phyloP scores from a whole-genome alignment of 2,888 invertebrate species.

The Mayetiola destructor region DNA sequence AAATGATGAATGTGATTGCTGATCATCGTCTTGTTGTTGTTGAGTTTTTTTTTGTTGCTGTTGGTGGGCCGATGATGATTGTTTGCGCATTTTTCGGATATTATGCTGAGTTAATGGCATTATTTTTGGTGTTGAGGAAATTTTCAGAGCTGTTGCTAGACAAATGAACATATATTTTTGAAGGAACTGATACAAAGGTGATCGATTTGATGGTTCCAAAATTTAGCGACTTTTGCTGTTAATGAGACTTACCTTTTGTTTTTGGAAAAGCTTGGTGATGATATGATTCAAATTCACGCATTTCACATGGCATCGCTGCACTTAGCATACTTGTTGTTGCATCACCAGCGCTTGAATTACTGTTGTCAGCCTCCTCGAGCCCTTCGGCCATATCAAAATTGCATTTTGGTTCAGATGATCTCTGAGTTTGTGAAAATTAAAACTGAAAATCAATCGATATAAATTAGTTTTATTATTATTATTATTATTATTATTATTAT shows the following conservation, averaged over 20 bases:
- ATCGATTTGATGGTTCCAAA: no score
- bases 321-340: conserved; percentile 31
- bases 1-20: conserved; percentile 20
- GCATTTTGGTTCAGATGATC: conserved; percentile 51
- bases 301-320: conserved; percentile 35
- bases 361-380: conserved; percentile 40
- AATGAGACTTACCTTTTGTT: background rate
- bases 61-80: conserved; percentile 14
- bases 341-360: conserved; percentile 20
- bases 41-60: conserved; percentile 18
- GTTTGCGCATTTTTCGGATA: background rate
- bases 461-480: no score
- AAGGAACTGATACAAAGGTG: no score
- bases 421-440: no score
- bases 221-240: no score
- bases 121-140: conserved; percentile 10
- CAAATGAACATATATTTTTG: no score
- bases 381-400: conserved; percentile 63
- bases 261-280: conserved; percentile 3
- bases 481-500: no score
- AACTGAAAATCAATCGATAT: no score
- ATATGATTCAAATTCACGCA: conserved; percentile 31
- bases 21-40: conserved; percentile 14
- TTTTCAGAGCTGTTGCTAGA: background rate
- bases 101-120: background rate